Evolutionary conservation across 2,797 vertebrate genomes (phyloP), one percentile per base, ranked within the genome.

Genomic region (Tauraco hartlaubi): DNA sequence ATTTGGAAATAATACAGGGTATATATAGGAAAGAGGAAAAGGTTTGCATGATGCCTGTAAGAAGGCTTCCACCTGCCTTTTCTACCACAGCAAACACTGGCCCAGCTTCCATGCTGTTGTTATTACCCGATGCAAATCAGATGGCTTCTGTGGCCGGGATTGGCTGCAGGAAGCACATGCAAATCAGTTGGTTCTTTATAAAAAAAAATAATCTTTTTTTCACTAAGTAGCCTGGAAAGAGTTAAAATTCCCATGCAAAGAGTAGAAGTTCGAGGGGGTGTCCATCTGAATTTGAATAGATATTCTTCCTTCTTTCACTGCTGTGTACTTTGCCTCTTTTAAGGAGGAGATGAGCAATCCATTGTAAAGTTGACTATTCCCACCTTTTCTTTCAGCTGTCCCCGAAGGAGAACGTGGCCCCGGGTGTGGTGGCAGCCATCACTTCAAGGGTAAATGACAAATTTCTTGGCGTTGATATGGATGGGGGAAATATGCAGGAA

Each of bases 61-160:
- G 76, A 81, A 88, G 71, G 62, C 80, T 96, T 97, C 83, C 96
- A 97, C 94, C 96, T 97, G 94, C 88, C 72, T 90, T 59, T 66
- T 83, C 80, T 94, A 46, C 13, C 93, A 88, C 86, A 95, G 92
- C 78, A 88, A 95, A 94, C 79, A 71, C 73, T 17, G n/a, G 71
- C 86, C 64, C 77, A 1, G 76, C 68, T 81, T 91, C 85, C 54
- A 86, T 1, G 2, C 75, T 71, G 91, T 75, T 96, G 93, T 96
- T 96, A 95, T 97, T 97, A 88, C 82, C 85, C 14, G 2, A 98
- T 98, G 98, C 98, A 98, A 98, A 98, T 98, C 5, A 52, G 31
- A 12, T 61, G 88, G 79, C 66, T 56, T 85, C 90, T 95, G 93
- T 86, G 87, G 78, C 81, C 31, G 12, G 92, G 96, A 97, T 89